Percentiles rank a stretch among this genome's conserved stretches.
phyloP scores from a whole-genome alignment of 2,113 vertebrate genomes.

The Pseudorectes ferrugineus region DNA sequence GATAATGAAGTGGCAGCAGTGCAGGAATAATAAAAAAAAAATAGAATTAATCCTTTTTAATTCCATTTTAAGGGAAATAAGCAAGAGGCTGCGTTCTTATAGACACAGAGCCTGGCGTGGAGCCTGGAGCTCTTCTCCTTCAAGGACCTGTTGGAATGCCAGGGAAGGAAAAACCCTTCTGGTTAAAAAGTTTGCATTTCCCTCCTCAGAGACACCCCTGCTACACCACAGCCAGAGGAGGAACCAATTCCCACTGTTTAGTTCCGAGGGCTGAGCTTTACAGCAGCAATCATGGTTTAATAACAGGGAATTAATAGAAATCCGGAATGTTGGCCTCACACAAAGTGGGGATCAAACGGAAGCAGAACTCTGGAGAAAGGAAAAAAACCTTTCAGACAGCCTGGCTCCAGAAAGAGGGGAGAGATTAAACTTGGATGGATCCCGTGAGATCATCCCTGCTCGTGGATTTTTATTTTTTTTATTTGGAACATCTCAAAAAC shows the following conservation, averaged over 20 bases:
- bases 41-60: background rate
- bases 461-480: background rate
- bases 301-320: background rate
- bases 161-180: background rate
- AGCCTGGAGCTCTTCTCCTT: background rate
- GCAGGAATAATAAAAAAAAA: background rate
- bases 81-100: background rate
- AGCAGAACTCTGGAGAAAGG: background rate
- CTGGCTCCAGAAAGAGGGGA: background rate
- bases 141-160: background rate
- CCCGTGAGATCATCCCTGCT: background rate
- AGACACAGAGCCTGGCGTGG: background rate
- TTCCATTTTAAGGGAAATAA: background rate
- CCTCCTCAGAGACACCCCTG: background rate
- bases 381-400: background rate
- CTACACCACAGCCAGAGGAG: background rate
- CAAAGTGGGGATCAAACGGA: background rate
- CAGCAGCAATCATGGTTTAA: background rate
- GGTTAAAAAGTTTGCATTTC: background rate
- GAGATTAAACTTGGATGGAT: background rate
- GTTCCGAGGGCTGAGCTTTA: background rate
- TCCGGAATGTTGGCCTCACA: fast-evolving
- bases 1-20: background rate
- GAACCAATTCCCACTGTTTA: background rate
- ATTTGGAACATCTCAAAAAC: background rate